Percentiles rank a stretch among this genome's conserved stretches.
Evolutionary conservation across 1,140 invertebrate genomes (phyloP).

Genomic region (Listronotus bonariensis): DNA sequence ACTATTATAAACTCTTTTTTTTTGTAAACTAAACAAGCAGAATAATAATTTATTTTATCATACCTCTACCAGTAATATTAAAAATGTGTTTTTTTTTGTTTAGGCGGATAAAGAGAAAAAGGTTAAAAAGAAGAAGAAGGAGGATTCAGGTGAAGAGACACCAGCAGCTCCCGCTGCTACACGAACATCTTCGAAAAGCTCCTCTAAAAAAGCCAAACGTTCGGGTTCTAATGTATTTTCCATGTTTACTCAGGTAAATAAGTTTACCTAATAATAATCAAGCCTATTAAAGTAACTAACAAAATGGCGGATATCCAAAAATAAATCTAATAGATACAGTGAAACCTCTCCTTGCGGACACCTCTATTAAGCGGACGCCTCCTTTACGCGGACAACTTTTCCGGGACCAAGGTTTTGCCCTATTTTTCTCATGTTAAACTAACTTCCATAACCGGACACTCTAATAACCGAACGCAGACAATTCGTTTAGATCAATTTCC

Average conservation of each 20-base stretch:
- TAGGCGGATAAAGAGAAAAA: conserved; percentile 83
- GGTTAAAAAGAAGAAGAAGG: conserved; percentile 78
- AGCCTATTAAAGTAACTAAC: neutral
- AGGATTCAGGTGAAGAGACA: conserved; percentile 65
- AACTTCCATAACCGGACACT: too few species aligned
- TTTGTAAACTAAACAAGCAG: too few species aligned
- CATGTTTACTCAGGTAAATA: conserved; percentile 76
- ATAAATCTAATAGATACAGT: conserved; percentile 9
- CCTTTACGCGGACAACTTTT: too few species aligned
- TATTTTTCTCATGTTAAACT: too few species aligned
- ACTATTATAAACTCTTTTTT: too few species aligned
- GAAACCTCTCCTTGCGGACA: too few species aligned
- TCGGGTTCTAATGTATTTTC: conserved; percentile 93
- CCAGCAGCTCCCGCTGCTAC: conserved; percentile 62
- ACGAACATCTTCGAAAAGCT: conserved; percentile 63
- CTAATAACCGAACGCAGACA: too few species aligned
- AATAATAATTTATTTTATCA: too few species aligned
- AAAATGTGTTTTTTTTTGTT: neutral
- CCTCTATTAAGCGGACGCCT: too few species aligned
- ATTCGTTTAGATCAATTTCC: too few species aligned
- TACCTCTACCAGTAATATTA: too few species aligned
- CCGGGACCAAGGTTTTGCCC: too few species aligned
- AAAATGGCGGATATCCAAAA: neutral
- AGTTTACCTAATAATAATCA: neutral
- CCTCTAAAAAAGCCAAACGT: conserved; percentile 79